Conservation (phyloP, 2,888 invertebrate species). For the Drosophila multiciliata region DNA sequence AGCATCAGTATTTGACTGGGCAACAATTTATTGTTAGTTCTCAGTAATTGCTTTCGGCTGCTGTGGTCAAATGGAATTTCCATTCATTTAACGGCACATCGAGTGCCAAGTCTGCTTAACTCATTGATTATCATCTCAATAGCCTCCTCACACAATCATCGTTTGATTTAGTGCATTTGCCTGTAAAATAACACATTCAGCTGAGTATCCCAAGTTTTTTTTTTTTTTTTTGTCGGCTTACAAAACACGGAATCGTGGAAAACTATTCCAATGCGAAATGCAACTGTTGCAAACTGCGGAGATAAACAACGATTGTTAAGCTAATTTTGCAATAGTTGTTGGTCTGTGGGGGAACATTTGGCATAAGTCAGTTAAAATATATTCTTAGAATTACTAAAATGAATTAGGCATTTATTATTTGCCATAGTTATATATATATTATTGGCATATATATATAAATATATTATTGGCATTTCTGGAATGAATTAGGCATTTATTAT, state of each 20-base stretch:
- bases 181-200: conserved; percentile 49
- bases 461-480: no score
- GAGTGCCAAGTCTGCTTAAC: conserved; percentile 35
- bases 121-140: conserved; percentile 69
- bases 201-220: neutral
- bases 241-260: neutral
- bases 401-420: no score
- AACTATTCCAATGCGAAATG: neutral
- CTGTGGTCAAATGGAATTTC: conserved; percentile 61
- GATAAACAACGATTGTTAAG: conserved; percentile 19
- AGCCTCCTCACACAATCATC: conserved; percentile 50
- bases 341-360: no score
- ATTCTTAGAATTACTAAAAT: no score
- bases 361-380: no score
- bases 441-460: no score
- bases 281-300: conserved; percentile 17
- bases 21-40: conserved; percentile 46
- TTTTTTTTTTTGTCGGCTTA: conserved; percentile 16
- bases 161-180: conserved; percentile 71
- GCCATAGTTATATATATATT: no score
- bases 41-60: conserved; percentile 53
- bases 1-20: conserved; percentile 28
- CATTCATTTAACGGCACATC: conserved; percentile 75
- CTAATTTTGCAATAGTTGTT: conserved; percentile 7
- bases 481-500: no score